phyloP scores from a whole-genome alignment of 2,888 invertebrate genomes.

The Erebia palarica region DNA sequence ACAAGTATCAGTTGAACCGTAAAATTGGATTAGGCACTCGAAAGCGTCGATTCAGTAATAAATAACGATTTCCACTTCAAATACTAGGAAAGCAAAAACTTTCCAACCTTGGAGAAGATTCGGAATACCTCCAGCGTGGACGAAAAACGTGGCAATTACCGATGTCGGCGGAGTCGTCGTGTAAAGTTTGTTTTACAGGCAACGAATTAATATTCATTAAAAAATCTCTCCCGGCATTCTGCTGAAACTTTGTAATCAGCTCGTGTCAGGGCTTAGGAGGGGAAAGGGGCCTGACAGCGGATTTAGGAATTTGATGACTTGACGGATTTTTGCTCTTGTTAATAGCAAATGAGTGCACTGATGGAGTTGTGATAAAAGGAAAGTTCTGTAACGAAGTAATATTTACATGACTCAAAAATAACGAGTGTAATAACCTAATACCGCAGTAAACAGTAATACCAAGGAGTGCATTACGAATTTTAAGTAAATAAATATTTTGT shows the following conservation, averaged over 20 bases:
- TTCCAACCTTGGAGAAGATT: constrained; percentile 59
- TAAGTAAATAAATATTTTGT: no score
- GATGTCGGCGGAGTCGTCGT: constrained; percentile 67
- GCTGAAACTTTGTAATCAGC: constrained; percentile 78
- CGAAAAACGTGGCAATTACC: constrained; percentile 74
- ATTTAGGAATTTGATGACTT: constrained; percentile 62
- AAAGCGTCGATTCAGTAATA: constrained; percentile 33
- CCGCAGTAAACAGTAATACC: no score
- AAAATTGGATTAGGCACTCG: constrained; percentile 24
- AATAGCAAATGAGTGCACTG: constrained; percentile 1
- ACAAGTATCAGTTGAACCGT: constrained; percentile 19
- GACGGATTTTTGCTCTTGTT: constrained; percentile 39
- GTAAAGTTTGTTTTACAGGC: constrained; percentile 76
- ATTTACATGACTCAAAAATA: no score
- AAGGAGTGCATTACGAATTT: no score
- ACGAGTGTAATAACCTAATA: no score
- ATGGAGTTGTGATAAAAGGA: background rate
- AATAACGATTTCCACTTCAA: constrained; percentile 41
- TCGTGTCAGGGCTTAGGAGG: constrained; percentile 3
- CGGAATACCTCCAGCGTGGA: constrained; percentile 56
- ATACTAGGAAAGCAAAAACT: constrained; percentile 44
- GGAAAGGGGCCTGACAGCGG: constrained; percentile 47
- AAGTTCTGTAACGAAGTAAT: background rate
- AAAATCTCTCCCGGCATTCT: constrained; percentile 67
- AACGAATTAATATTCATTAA: constrained; percentile 81